phyloP scores from a whole-genome alignment of 2,113 vertebrate genomes.

The Cyrtonyx montezumae region DNA sequence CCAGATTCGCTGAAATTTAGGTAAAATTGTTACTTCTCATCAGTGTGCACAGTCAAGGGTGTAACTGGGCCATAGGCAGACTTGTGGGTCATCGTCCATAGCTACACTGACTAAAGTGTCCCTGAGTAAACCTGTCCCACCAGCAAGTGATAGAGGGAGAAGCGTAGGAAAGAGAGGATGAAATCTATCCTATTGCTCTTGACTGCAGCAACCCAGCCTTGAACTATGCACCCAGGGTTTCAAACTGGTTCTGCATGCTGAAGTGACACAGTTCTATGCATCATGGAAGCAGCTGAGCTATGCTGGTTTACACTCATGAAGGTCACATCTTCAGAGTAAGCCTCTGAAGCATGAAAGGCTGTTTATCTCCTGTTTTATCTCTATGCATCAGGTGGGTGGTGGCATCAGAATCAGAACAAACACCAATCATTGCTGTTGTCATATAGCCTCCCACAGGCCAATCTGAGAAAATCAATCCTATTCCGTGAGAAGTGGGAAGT shows the following conservation, averaged over 20 bases:
- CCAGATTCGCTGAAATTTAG: background rate
- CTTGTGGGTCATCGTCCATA: background rate
- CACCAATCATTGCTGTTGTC: background rate
- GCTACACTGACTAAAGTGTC: accelerated
- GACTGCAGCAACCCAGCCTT: background rate
- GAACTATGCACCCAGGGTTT: accelerated
- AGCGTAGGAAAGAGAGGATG: background rate
- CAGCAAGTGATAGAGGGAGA: background rate
- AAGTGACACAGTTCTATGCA: background rate
- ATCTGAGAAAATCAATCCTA: background rate
- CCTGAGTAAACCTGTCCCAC: background rate
- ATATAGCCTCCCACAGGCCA: background rate
- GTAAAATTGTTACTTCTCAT: background rate
- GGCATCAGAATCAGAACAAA: background rate
- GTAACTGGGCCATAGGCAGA: background rate
- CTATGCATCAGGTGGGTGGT: background rate
- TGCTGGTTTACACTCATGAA: background rate
- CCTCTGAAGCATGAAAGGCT: background rate
- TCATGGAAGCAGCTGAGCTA: background rate
- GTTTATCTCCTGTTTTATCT: background rate
- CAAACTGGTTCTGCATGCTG: background rate
- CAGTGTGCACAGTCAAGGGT: accelerated
- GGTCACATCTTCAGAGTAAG: background rate
- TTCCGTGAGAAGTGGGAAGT: background rate
- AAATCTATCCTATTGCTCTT: background rate